Evolutionary conservation across 1,140 invertebrate species (phyloP).

Genomic region (Rhyzopertha dominica): DNA sequence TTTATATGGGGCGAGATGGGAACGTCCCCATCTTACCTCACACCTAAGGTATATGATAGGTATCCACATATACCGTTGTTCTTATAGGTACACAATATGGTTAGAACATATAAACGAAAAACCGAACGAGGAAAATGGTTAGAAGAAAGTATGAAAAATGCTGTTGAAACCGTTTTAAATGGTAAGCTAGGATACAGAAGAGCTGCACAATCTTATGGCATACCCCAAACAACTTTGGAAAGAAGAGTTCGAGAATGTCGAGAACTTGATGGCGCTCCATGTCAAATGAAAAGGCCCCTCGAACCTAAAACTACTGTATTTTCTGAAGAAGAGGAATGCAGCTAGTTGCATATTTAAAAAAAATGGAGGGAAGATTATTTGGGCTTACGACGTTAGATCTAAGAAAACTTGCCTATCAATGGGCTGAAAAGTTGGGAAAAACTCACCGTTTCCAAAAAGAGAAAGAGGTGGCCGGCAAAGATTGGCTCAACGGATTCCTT

Average conservation of each 20-base stretch:
- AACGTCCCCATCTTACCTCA: too few relatives aligned
- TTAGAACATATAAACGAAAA: conserved; percentile 10
- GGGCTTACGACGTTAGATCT: conserved; percentile 17
- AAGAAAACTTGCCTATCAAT: conserved; percentile 13
- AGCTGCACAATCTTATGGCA: conserved; percentile 19
- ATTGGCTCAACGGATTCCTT: conserved; percentile 27
- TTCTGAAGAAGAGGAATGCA: conserved; percentile 10
- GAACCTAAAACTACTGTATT: conserved; percentile 11
- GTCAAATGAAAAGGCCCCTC: conserved; percentile 10
- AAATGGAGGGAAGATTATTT: conserved; percentile 18
- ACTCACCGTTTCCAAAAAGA: conserved; percentile 3
- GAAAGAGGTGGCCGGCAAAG: conserved; percentile 18
- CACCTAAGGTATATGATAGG: too few relatives aligned
- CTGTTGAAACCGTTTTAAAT: conserved; percentile 21
- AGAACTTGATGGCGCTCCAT: background rate
- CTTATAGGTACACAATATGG: too few relatives aligned
- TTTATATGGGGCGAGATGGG: too few relatives aligned
- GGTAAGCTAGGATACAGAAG: conserved; percentile 22
- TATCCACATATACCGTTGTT: too few relatives aligned
- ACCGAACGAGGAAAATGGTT: conserved; percentile 23
- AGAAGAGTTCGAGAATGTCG: conserved; percentile 12
- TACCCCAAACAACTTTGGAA: conserved; percentile 24
- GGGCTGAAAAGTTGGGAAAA: conserved; percentile 12
- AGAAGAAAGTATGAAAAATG: conserved; percentile 26
- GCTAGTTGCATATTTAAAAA: conserved; percentile 10